Base-by-base conservation (phyloP, 2,797 vertebrate species). In the Ctenochaetus hawaiiensis region DNA sequence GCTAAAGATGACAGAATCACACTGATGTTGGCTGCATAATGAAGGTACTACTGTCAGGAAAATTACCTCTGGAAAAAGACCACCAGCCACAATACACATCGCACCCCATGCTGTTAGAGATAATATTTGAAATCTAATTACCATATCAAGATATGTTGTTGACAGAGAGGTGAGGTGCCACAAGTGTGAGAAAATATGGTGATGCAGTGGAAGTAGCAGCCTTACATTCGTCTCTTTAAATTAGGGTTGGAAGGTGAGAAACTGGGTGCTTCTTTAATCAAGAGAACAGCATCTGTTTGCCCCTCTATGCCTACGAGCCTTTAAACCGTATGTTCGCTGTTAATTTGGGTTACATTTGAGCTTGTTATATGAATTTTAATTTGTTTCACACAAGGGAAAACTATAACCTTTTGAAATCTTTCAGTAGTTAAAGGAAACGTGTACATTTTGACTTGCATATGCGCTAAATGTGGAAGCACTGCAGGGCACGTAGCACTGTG, bases 251-350 rank as follows among this genome's bases (percentile, higher is more conserved):
- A 52, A 84, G 70, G 75, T 71, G 67, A 80, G 73, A 73, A 67
- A 48, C 44, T 12, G 53, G 23, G 51, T 41, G 30, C 43, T 78
- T n/a, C 66, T 78, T 76, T 74, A 72, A 76, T 81, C 61, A 78
- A 56, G 69, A 17, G 44, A 71, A 61, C 76, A 64, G 37, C 72
- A 83, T 90, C 81, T 82, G 64, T 83, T 81, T 67, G 67, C 39
- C 62, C 39, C 66, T 66, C 8, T 43, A 20, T 64, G 67, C 77
- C 77, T 60, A 45, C 53, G 58, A 72, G 67, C 78, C 58, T 80
- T 84, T 60, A 74, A 75, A 73, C 75, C 45, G 34, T 20, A 53
- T 75, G 76, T 64, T 70, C 45, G 14, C 34, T 54, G 37, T 39
- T 75, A 48, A 71, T 83, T 68, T 63, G 20, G 54, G 68, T 59